A percentile compares a stretch with the other conserved stretches of the same genome.
These are phyloP conservation scores for Diuraphis noxia DNA, from an alignment of 1,140 invertebrate genomes.

Conservation along the genomic window DNA sequence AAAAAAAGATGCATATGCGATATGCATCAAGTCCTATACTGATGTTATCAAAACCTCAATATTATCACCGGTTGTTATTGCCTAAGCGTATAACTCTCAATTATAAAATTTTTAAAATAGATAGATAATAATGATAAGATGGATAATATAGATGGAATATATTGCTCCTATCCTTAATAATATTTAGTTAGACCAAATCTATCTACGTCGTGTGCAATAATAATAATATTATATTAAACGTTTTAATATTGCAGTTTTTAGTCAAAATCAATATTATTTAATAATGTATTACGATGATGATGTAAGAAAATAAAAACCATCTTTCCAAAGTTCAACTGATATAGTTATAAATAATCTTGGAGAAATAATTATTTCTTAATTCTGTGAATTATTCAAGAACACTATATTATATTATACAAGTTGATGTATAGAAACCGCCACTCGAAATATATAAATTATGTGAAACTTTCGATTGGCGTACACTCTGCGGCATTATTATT, in stretches of 20 bases:
- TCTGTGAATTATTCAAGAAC: not conserved
- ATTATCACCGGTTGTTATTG: not conserved
- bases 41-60: not conserved
- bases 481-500: not conserved
- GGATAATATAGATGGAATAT: too few relatives aligned
- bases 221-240: too few relatives aligned
- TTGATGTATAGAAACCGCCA: not conserved
- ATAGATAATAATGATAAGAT: too few relatives aligned
- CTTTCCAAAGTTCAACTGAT: not conserved
- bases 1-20: too few relatives aligned
- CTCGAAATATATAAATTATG: not conserved
- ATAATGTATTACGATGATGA: not conserved
- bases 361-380: conserved; percentile 26
- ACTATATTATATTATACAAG: not conserved
- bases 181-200: too few relatives aligned
- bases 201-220: too few relatives aligned
- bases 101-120: too few relatives aligned
- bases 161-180: too few relatives aligned
- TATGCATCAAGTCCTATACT: too few relatives aligned
- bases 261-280: not conserved
- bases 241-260: not conserved
- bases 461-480: not conserved
- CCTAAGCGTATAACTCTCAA: not conserved
- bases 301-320: not conserved
- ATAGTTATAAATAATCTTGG: not conserved